A percentile compares a stretch with the other conserved stretches of the same genome.
Evolutionary conservation across 2,797 vertebrate genomes (phyloP).

Genomic region (Anabas testudineus): DNA sequence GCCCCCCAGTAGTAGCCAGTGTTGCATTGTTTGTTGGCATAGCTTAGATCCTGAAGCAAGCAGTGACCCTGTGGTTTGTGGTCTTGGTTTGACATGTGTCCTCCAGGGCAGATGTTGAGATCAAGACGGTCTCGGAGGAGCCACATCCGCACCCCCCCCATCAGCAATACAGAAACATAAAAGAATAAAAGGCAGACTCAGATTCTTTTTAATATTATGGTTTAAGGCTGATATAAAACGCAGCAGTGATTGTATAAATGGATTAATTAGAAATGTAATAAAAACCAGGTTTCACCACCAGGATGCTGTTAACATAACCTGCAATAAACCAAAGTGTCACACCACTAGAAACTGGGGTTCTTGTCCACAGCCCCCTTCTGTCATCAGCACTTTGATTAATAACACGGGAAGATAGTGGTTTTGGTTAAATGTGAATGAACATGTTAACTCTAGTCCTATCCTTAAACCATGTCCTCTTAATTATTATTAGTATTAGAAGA

Average conservation of each 20-base stretch:
- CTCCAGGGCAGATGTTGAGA: constrained; percentile 21
- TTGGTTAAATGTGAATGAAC: too few species aligned
- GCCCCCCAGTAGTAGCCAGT: constrained; percentile 10
- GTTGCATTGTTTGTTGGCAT: constrained; percentile 40
- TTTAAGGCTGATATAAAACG: neutral
- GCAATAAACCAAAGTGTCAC: constrained; percentile 25
- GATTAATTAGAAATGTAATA: constrained; percentile 12
- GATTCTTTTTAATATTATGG: too few species aligned
- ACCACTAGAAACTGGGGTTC: neutral
- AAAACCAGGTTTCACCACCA: constrained; percentile 35
- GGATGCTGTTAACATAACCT: constrained; percentile 4
- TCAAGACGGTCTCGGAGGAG: neutral
- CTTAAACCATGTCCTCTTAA: neutral
- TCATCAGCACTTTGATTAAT: too few species aligned
- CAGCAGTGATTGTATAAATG: neutral
- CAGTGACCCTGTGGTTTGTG: constrained; percentile 23
- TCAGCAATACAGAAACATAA: too few species aligned
- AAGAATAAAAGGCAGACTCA: too few species aligned
- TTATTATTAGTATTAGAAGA: neutral
- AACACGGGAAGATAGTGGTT: too few species aligned
- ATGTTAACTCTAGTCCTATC: neutral
- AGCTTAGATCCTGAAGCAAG: constrained; percentile 12
- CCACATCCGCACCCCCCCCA: neutral
- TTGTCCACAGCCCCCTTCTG: too few species aligned
- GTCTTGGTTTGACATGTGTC: constrained; percentile 37